Base-by-base conservation (phyloP, 2,113 vertebrate genomes). In the Phaethon lepturus region DNA sequence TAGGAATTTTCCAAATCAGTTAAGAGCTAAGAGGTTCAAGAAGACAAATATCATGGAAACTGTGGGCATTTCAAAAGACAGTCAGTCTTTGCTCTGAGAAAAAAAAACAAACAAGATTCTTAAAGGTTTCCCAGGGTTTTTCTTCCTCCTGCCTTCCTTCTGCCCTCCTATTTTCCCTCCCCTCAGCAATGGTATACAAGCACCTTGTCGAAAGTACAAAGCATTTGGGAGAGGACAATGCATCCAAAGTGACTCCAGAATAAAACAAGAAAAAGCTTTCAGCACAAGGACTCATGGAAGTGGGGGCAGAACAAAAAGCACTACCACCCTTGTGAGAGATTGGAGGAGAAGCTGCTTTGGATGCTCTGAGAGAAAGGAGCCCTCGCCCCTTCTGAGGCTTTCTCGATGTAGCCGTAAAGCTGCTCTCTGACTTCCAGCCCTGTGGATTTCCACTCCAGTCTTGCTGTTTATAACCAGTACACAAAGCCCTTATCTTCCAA, bases 401-500 rank as follows among this genome's bases (percentile, higher is more conserved):
- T 85, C 91, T 69, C 31, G 1, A 4, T 7, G 31, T 26, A 87
- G 81, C 73, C 4, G 15, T 80, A 93, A 73, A 93, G 86, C 91
- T 79, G 49, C 76, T 85, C 88, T 81, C 79, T 89, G 88, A 93
- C 83, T 91, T 88, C 56, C 53, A 95, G 49, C 66, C 73, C 73
- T 55, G 86, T 58, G 93, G 90, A 94, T 95, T 97, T 95, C 77
- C 89, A 95, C 80, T 91, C 73, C 76, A 91, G 77, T 80, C 69
- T 93, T n/a, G 31, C 91, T 96, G 95, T 93, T 97, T 95, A 79
- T 78, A 96, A 72, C 56, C 74, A 73, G 89, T 66, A 91, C 76
- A 91, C 73, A 94, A 94, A 95, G 80, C 84, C 83, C 89, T 95
- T 97, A 94, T 97, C 96, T 97, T 77, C 80, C 91, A 66, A 93